A percentile compares a stretch with the other conserved stretches of the same genome.
Conservation (phyloP, 2,888 invertebrate genomes). For the Omphaloscelis lunosa region DNA sequence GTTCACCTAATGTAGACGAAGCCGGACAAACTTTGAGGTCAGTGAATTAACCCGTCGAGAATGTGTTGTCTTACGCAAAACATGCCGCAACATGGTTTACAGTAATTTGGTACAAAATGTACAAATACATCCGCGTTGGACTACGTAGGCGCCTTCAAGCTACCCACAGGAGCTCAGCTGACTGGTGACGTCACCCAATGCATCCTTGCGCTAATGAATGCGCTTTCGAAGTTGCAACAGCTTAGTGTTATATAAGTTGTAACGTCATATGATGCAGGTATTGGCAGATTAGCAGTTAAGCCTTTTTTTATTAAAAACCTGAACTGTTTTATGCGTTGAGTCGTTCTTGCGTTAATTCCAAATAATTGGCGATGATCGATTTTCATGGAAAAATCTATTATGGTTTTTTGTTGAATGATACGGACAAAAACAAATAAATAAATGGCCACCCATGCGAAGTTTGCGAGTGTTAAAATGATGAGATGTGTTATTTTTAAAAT, state of each 20-base stretch:
- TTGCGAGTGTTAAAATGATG: background rate
- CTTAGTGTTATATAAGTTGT: slow-evolving; percentile 39
- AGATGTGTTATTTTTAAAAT: background rate
- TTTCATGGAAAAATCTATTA: background rate
- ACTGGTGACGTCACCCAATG: slow-evolving; percentile 47
- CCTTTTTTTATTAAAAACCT: slow-evolving; percentile 2
- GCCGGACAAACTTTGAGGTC: slow-evolving; percentile 46
- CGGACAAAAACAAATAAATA: background rate
- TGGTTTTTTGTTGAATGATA: background rate
- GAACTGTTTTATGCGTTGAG: background rate
- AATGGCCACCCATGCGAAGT: background rate
- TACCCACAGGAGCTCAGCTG: slow-evolving; percentile 13
- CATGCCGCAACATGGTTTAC: slow-evolving; percentile 25
- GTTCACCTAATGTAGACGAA: slow-evolving; percentile 25
- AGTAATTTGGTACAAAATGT: slow-evolving; percentile 35
- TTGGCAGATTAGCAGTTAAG: slow-evolving; percentile 17
- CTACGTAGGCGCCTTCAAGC: slow-evolving; percentile 22
- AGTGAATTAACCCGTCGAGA: slow-evolving; percentile 29
- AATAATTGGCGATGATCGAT: slow-evolving; percentile 2
- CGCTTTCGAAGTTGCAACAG: slow-evolving; percentile 55
- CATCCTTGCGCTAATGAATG: slow-evolving; percentile 34
- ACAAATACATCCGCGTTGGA: slow-evolving; percentile 46
- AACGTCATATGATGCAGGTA: slow-evolving; percentile 21
- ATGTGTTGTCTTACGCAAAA: slow-evolving; percentile 51
- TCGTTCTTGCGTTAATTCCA: background rate